Conservation (phyloP, 2,888 invertebrate genomes). For the Cosmopolites sordidus region DNA sequence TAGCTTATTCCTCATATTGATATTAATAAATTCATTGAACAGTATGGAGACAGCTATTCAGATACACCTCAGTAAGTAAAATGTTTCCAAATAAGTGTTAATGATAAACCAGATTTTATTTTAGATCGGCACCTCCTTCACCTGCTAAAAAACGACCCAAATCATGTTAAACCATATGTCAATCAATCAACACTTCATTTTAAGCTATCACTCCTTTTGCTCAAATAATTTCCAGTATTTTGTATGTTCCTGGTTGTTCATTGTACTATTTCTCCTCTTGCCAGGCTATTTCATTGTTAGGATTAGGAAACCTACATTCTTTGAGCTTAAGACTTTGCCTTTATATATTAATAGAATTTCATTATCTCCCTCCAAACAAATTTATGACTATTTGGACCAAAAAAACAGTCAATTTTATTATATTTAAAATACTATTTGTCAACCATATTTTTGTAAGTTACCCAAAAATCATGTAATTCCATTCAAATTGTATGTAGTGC, state of each 20-base stretch:
- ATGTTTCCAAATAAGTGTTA: not conserved
- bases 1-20: constrained; percentile 44
- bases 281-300: not conserved
- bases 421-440: no score
- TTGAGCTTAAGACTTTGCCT: no score
- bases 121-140: constrained; percentile 32
- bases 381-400: no score
- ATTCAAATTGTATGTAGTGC: no score
- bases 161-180: constrained; percentile 21
- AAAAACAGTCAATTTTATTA: no score
- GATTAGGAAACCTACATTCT: no score
- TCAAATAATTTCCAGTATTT: not conserved
- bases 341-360: no score
- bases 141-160: constrained; percentile 34
- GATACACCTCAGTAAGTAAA: constrained; percentile 14
- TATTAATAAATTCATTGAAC: constrained; percentile 45
- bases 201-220: not conserved
- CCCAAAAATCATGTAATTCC: no score
- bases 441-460: no score
- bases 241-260: not conserved
- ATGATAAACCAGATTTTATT: constrained; percentile 14
- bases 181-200: not conserved
- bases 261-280: not conserved
- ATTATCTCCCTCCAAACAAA: no score
- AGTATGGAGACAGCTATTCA: constrained; percentile 37